These are phyloP conservation scores for Aromia moschata DNA, from an alignment of 2,888 invertebrate species.

Conservation along the genomic window DNA sequence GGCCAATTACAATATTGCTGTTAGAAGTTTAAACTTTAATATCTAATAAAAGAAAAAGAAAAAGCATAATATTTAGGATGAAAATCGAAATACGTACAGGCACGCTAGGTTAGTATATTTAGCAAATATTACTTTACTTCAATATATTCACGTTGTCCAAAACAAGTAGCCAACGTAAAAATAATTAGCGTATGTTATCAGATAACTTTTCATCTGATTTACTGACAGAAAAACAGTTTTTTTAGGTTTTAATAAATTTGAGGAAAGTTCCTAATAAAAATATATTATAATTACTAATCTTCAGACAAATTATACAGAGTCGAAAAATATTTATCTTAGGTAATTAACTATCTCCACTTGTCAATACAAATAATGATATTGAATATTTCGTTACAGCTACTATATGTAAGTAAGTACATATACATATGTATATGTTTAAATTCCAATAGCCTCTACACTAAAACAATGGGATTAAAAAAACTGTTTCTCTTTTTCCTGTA, in stretches of 20 bases:
- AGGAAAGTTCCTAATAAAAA: too few species aligned
- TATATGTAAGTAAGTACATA: too few species aligned
- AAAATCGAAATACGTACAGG: slow-evolving; percentile 48
- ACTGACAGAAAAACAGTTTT: slow-evolving; percentile 14
- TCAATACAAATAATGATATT: too few species aligned
- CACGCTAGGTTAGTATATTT: slow-evolving; percentile 51
- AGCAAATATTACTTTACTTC: slow-evolving; percentile 55
- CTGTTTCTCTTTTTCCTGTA: slow-evolving; percentile 3
- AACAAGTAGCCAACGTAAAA: slow-evolving; percentile 45
- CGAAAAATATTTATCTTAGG: too few species aligned
- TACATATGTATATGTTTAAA: too few species aligned
- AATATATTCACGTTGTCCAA: slow-evolving; percentile 46
- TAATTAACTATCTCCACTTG: too few species aligned
- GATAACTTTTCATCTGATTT: slow-evolving; percentile 20
- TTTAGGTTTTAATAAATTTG: too few species aligned
- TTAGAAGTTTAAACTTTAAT: slow-evolving; percentile 24
- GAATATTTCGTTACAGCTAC: too few species aligned
- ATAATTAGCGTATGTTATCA: slow-evolving; percentile 32
- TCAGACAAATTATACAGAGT: too few species aligned
- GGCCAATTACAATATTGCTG: slow-evolving; percentile 42
- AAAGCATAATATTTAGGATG: slow-evolving; percentile 35
- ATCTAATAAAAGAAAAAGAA: slow-evolving; percentile 22
- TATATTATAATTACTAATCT: too few species aligned
- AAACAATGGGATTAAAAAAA: not conserved
- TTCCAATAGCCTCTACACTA: too few species aligned